Conservation (phyloP, 2,113 vertebrate genomes). For the Orientallactaga bullata region DNA sequence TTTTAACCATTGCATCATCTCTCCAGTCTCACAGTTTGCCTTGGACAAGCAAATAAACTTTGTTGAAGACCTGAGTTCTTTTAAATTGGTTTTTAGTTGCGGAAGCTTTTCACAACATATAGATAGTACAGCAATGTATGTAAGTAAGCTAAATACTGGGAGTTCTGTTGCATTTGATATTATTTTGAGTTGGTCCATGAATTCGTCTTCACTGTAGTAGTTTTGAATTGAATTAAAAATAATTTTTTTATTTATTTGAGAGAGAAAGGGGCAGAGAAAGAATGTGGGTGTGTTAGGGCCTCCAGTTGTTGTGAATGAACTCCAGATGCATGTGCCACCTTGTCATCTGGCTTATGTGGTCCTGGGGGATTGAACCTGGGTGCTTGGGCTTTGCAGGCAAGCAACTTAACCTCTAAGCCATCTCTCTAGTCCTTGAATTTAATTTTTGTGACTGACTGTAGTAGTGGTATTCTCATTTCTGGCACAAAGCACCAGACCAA, state of each 20-base stretch:
- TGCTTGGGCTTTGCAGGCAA: too few species aligned
- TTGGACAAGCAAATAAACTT: not conserved
- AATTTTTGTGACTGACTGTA: not conserved
- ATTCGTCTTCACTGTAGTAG: not conserved
- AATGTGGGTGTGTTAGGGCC: too few species aligned
- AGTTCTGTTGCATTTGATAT: not conserved
- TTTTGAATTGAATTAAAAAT: not conserved
- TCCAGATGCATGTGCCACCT: too few species aligned
- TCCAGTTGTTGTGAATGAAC: too few species aligned
- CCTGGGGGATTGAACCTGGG: too few species aligned
- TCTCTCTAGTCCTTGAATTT: not conserved
- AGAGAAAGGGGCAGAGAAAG: too few species aligned
- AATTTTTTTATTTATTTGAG: too few species aligned
- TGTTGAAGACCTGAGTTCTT: slow-evolving; percentile 30
- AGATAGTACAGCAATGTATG: not conserved
- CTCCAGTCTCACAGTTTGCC: not conserved
- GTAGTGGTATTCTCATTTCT: too few species aligned
- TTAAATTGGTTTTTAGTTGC: not conserved
- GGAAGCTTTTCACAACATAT: not conserved
- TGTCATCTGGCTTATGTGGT: too few species aligned
- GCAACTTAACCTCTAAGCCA: too few species aligned
- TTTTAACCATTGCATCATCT: too few species aligned
- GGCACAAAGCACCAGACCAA: too few species aligned
- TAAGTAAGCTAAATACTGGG: not conserved
- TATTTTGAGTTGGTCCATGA: not conserved